Evolutionary conservation across 2,113 vertebrate species (phyloP), one percentile per base, ranked within the genome.

Genomic region (Chaetodon trifascialis): DNA sequence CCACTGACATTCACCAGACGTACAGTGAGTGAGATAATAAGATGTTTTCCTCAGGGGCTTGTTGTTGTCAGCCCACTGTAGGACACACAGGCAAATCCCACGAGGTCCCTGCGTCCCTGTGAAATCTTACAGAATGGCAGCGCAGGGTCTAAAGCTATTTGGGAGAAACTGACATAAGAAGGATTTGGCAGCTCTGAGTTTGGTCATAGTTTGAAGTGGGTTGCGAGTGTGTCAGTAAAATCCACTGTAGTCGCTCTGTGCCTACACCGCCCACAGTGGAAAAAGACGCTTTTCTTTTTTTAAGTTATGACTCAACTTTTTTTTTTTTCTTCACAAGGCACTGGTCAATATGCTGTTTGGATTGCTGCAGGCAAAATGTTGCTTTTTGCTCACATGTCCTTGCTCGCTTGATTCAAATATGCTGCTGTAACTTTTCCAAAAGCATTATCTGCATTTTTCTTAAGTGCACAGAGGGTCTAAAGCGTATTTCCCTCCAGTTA

Each of bases 281-380:
- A 91, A 82, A 73, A 72, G 9, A 36, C 21, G 0, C 6, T 82
- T 71, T 78, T 52, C 44, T 72, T 75, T 60, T 84, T 89, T 90
- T 66, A 62, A 82, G 42, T 46, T 71, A 68, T 89, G 89, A 92
- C 73, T 84, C 87, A 89, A 86, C 73, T 64, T 54, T 78, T 76
- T 83, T 42, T n/a, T 73, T 59, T 79, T 77, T 54, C 14, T 25
- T 62, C 51, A 49, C 60, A 71, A 11, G 55, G 46, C 66, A 77
- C 11, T 17, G 34, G 72, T 21, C 42, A 78, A 66, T 79, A 67
- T 69, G 30, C 21, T 56, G 62, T 77, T 69, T 84, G 68, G 21
- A 54, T 16, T 36, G 14, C 46, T 64, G 21, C 42, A 30, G 30
- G 30, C 30, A 30, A 30, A 30, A 30, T 30, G 30, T 30, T n/a